These are phyloP conservation scores for Mus spretus DNA, from an alignment of 2,797 vertebrate species.

Conservation along the genomic window DNA sequence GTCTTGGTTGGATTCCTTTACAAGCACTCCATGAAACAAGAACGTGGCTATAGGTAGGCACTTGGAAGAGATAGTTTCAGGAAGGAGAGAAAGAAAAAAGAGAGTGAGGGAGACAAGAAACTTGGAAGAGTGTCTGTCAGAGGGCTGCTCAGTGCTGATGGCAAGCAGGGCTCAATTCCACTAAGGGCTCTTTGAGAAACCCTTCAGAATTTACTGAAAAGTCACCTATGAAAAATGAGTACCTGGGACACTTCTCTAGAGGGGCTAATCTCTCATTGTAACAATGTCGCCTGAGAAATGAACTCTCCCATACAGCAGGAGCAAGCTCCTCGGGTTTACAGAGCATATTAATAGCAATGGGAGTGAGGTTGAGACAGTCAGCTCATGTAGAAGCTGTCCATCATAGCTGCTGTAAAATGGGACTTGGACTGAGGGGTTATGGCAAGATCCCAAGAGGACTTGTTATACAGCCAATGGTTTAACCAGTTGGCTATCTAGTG, in stretches of 20 bases:
- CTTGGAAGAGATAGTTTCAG: background rate
- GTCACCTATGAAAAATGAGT: background rate
- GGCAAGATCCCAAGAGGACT: background rate
- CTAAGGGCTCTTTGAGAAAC: background rate
- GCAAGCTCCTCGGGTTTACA: background rate
- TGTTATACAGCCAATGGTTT: background rate
- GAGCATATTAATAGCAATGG: background rate
- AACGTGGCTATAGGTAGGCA: background rate
- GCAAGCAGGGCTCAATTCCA: background rate
- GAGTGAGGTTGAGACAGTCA: too few species aligned
- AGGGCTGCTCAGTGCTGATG: background rate
- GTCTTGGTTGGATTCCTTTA: slow-evolving; percentile 8
- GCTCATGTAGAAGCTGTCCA: background rate
- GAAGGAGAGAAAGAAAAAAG: background rate
- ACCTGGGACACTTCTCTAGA: background rate
- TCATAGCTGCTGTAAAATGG: background rate
- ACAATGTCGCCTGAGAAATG: background rate
- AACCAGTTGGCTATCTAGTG: background rate
- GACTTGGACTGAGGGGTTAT: background rate
- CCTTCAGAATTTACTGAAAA: background rate
- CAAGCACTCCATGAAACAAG: background rate
- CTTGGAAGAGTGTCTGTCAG: too few species aligned
- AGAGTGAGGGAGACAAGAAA: too few species aligned
- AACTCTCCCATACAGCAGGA: background rate
- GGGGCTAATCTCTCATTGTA: background rate